Evolutionary conservation across 2,797 vertebrate genomes (phyloP).

Genomic region (Etheostoma nigrum): DNA sequence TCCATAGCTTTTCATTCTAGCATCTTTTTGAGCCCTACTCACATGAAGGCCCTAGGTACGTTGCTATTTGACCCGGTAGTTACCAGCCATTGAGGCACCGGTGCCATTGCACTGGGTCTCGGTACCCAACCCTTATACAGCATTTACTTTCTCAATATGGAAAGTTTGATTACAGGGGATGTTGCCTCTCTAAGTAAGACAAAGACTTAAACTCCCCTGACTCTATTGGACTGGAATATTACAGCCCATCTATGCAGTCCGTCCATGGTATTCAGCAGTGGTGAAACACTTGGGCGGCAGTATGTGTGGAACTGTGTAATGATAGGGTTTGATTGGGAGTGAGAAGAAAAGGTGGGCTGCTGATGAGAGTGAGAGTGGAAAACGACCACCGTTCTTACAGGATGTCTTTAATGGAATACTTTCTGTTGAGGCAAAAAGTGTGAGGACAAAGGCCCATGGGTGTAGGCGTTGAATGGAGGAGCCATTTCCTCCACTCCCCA

Average conservation of each 20-base stretch:
- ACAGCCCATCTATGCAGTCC: not conserved
- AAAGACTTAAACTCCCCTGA: not conserved
- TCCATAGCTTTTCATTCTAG: too few species aligned
- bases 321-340: conserved; percentile 1
- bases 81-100: too few species aligned
- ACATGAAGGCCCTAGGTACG: too few species aligned
- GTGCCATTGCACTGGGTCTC: too few species aligned
- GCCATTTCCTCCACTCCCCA: conserved; percentile 54
- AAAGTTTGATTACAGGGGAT: not conserved
- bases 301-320: conserved; percentile 16
- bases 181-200: not conserved
- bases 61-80: too few species aligned
- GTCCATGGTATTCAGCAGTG: not conserved
- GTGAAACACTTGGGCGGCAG: conserved; percentile 21
- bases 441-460: conserved; percentile 29
- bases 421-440: conserved; percentile 49
- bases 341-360: not conserved
- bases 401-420: conserved; percentile 50
- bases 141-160: too few species aligned
- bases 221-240: not conserved
- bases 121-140: too few species aligned
- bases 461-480: conserved; percentile 34
- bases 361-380: conserved; percentile 22
- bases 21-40: too few species aligned
- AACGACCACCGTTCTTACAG: conserved; percentile 19